Conservation (phyloP, 2,888 invertebrate species). For the Tenthredo notha region DNA sequence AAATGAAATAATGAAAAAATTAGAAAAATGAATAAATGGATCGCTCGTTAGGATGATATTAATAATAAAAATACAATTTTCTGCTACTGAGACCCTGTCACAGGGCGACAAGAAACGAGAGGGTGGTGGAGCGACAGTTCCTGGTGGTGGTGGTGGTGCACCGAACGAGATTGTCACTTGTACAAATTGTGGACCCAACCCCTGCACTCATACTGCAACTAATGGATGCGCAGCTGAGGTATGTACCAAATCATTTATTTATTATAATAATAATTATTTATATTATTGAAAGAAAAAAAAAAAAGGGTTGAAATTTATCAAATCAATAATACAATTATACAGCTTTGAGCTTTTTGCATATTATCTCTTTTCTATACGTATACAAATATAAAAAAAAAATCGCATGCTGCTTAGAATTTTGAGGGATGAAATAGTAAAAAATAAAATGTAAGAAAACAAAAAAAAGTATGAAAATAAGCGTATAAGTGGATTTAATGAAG, state of each 20-base stretch:
- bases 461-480: not conserved
- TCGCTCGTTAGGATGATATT: slow-evolving; percentile 63
- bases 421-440: not conserved
- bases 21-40: slow-evolving; percentile 57
- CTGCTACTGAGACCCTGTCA: slow-evolving; percentile 76
- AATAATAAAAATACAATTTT: slow-evolving; percentile 65
- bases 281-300: not conserved
- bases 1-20: not conserved
- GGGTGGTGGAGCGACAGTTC: slow-evolving; percentile 75
- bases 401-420: not conserved
- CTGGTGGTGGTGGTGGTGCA: slow-evolving; percentile 78
- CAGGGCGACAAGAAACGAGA: slow-evolving; percentile 94
- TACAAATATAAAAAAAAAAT: not conserved
- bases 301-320: not conserved
- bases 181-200: slow-evolving; percentile 89
- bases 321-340: not conserved
- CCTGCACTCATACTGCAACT: slow-evolving; percentile 92
- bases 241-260: slow-evolving; percentile 68
- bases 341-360: not conserved
- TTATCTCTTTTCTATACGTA: not conserved
- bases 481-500: not conserved
- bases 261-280: not conserved
- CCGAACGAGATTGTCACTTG: slow-evolving; percentile 92
- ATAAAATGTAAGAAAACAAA: not conserved
- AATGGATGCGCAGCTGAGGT: slow-evolving; percentile 94